These are phyloP conservation scores for Phymastichus coffea DNA, from an alignment of 1,140 invertebrate genomes.

Conservation along the genomic window DNA sequence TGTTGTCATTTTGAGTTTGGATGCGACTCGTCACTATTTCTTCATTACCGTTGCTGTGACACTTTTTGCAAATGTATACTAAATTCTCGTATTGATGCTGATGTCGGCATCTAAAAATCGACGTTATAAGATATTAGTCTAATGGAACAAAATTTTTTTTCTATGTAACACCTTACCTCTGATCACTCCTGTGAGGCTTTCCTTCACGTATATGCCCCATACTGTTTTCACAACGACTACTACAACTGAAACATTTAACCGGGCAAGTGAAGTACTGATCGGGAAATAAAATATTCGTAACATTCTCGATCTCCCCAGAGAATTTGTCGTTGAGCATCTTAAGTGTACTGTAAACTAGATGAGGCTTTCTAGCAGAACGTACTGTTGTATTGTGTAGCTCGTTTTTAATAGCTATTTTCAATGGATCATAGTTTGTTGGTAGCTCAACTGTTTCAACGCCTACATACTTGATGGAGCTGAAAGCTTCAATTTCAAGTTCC, in stretches of 20 bases:
- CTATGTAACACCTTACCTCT: conserved; percentile 48
- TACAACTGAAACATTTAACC: conserved; percentile 72
- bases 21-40: conserved; percentile 62
- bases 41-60: conserved; percentile 63
- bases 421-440: conserved; percentile 58
- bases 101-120: conserved; percentile 61
- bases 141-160: not conserved
- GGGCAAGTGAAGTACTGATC: conserved; percentile 82
- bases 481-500: conserved; percentile 68
- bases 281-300: conserved; percentile 67
- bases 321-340: conserved; percentile 79
- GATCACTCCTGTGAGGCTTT: conserved; percentile 60
- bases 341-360: conserved; percentile 67
- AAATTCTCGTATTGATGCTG: conserved; percentile 80
- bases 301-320: conserved; percentile 67
- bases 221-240: conserved; percentile 67
- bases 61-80: conserved; percentile 71
- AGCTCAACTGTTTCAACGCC: conserved; percentile 61
- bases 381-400: conserved; percentile 70
- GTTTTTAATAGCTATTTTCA: conserved; percentile 52
- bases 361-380: conserved; percentile 65
- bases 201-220: conserved; percentile 78
- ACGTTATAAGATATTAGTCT: not conserved
- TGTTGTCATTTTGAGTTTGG: conserved; percentile 66
- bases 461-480: conserved; percentile 73